Percentiles rank a stretch among this genome's conserved stretches.
Evolutionary conservation across 2,113 vertebrate genomes (phyloP).

Genomic region (Alces alces): DNA sequence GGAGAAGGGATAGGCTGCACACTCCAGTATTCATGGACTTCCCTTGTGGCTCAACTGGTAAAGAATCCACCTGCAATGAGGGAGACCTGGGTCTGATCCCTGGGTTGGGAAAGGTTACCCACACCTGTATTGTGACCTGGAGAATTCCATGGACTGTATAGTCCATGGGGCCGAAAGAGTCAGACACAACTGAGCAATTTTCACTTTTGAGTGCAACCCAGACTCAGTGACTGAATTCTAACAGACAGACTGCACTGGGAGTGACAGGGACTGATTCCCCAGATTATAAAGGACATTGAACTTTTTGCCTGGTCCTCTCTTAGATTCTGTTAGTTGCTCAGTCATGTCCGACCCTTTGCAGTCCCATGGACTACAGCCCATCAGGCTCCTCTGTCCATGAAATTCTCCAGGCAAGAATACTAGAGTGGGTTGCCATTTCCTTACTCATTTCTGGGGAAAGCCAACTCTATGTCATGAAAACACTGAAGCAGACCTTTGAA

Average conservation of each 20-base stretch:
- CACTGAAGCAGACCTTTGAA: neutral
- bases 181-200: neutral
- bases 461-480: neutral
- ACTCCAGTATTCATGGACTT: neutral
- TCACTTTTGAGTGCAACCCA: neutral
- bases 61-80: neutral
- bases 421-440: neutral
- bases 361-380: neutral
- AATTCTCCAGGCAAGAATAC: neutral
- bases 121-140: neutral
- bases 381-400: neutral
- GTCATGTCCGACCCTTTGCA: neutral
- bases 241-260: neutral
- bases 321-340: neutral
- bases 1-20: neutral
- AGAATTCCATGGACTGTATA: neutral
- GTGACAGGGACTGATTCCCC: neutral
- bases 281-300: neutral
- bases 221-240: neutral
- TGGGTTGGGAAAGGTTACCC: neutral
- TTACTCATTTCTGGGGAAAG: neutral
- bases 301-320: neutral
- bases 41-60: neutral
- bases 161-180: neutral
- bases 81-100: neutral